These are phyloP conservation scores for Mesembrinibis cayennensis DNA, from an alignment of 2,113 vertebrate species.

Conservation along the genomic window DNA sequence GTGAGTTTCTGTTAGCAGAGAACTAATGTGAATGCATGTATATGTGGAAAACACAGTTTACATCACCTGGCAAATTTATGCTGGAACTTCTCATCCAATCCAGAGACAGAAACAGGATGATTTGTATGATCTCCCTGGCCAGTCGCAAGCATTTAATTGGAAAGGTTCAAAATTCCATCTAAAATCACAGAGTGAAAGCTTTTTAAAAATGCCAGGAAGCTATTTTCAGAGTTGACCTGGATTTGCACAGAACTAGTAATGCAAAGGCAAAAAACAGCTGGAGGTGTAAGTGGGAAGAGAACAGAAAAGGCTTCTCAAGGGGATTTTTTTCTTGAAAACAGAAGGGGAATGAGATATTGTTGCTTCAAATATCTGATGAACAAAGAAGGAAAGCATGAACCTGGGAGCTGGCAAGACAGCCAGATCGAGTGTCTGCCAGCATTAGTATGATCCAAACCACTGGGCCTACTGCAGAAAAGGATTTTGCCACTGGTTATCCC, in stretches of 20 bases:
- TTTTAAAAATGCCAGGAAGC: not conserved
- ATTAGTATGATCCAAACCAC: not conserved
- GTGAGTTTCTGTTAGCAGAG: slow-evolving; percentile 1
- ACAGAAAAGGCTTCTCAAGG: not conserved
- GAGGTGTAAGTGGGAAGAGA: not conserved
- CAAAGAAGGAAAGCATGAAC: not conserved
- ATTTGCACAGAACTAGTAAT: not conserved
- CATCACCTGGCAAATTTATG: not conserved
- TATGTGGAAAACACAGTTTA: not conserved
- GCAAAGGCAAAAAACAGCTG: not conserved
- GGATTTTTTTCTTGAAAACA: not conserved
- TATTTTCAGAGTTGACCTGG: slow-evolving; percentile 18
- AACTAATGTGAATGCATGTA: not conserved
- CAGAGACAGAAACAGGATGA: not conserved
- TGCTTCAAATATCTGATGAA: not conserved
- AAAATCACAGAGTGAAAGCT: not conserved
- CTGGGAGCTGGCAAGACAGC: not conserved
- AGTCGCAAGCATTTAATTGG: not conserved
- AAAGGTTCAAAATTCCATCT: not conserved
- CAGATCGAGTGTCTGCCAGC: not conserved
- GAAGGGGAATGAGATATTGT: not conserved
- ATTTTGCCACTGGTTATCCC: not conserved
- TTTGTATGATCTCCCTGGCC: not conserved
- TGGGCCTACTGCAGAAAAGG: not conserved
- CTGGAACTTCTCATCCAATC: not conserved